Percentiles rank a stretch among this genome's conserved stretches.
phyloP scores from a whole-genome alignment of 2,888 invertebrate species.

The Hetaerina titia region DNA sequence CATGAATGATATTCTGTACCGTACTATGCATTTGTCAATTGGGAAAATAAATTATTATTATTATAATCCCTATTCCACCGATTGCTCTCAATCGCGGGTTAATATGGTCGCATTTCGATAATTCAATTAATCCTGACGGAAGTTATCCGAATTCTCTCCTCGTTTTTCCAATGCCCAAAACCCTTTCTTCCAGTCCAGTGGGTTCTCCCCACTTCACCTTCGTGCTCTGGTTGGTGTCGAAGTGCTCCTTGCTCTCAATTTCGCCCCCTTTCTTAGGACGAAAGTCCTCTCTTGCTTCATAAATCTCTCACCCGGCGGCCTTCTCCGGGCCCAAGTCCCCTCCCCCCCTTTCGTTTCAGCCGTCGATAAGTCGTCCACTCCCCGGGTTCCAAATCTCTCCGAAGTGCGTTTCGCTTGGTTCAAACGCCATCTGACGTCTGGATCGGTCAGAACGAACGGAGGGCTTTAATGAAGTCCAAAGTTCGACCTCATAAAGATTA shows the following conservation, averaged over 20 bases:
- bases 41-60: too few relatives aligned
- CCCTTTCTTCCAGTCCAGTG: not conserved
- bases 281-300: not conserved
- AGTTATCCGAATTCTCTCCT: too few relatives aligned
- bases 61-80: too few relatives aligned
- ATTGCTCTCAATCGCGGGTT: too few relatives aligned
- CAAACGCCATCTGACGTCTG: not conserved
- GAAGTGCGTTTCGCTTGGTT: not conserved
- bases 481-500: conserved; percentile 16
- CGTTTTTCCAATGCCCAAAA: too few relatives aligned
- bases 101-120: too few relatives aligned
- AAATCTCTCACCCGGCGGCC: not conserved
- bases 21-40: too few relatives aligned
- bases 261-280: not conserved
- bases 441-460: not conserved
- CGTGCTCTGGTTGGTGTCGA: not conserved
- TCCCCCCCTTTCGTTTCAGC: not conserved
- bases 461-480: conserved; percentile 16
- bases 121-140: too few relatives aligned
- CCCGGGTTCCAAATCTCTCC: not conserved
- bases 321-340: not conserved
- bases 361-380: not conserved
- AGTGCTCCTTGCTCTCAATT: not conserved
- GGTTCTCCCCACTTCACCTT: not conserved
- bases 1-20: too few relatives aligned